These are phyloP conservation scores for Huso huso DNA, from an alignment of 2,797 vertebrate genomes.

Conservation along the genomic window DNA sequence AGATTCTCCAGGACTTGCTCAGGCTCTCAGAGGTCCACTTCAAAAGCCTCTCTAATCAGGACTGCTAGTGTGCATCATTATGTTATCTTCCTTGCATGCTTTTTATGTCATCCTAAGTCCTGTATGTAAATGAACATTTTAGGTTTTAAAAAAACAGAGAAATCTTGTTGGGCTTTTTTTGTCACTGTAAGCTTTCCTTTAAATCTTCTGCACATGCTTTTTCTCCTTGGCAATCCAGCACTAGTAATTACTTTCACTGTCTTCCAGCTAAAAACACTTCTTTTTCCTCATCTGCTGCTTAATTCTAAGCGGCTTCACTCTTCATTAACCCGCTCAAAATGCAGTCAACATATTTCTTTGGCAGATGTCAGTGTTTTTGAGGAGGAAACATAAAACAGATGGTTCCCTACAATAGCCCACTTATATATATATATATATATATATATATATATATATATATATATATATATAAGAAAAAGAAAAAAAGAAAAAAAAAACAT, in stretches of 20 bases:
- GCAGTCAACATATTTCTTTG: conserved; percentile 37
- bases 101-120: conserved; percentile 1
- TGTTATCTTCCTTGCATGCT: neutral
- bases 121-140: conserved; percentile 5
- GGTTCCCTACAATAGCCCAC: neutral
- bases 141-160: conserved; percentile 4
- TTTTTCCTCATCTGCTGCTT: conserved; percentile 32
- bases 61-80: neutral
- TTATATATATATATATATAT: no score
- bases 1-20: conserved; percentile 3
- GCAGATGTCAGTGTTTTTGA: conserved; percentile 22
- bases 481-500: no score
- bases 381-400: conserved; percentile 23
- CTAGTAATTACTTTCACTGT: conserved; percentile 35
- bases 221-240: conserved; percentile 30
- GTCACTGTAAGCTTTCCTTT: conserved; percentile 12
- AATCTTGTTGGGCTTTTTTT: conserved; percentile 5
- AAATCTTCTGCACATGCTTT: conserved; percentile 13
- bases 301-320: conserved; percentile 30
- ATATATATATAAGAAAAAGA: no score
- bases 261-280: conserved; percentile 25
- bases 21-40: neutral
- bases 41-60: conserved; percentile 2
- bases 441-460: no score
- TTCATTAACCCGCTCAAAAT: conserved; percentile 40